Evolutionary conservation across 2,888 invertebrate species (phyloP).

Genomic region (Pristionchus exspectatus): DNA sequence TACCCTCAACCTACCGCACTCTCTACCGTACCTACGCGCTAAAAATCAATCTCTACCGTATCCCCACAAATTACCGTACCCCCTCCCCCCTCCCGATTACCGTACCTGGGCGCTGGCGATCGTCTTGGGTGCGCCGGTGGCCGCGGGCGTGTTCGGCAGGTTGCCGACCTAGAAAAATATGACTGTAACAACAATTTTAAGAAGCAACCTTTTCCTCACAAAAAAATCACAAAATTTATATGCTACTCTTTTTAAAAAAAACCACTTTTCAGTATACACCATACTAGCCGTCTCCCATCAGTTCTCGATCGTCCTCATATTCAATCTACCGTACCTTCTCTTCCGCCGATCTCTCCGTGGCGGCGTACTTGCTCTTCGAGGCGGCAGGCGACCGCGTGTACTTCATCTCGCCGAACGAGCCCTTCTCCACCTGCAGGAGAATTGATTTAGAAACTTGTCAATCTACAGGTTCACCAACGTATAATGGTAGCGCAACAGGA

Average conservation of each 20-base stretch:
- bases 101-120: conserved; percentile 49
- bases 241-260: too few species aligned
- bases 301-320: too few species aligned
- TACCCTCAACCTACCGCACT: too few species aligned
- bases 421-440: conserved; percentile 67
- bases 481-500: too few species aligned
- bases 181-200: too few species aligned
- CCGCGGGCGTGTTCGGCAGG: conserved; percentile 48
- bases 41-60: not conserved
- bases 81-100: not conserved
- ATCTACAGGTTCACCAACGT: too few species aligned
- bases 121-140: conserved; percentile 41
- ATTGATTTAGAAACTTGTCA: not conserved
- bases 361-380: conserved; percentile 62
- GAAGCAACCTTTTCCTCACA: too few species aligned
- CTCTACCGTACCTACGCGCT: not conserved
- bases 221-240: not conserved
- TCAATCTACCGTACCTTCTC: conserved; percentile 30
- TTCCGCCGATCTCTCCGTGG: conserved; percentile 69
- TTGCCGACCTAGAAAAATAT: not conserved
- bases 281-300: too few species aligned
- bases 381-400: conserved; percentile 58
- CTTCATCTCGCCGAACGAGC: conserved; percentile 69
- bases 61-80: not conserved
- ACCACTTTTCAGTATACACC: too few species aligned